Evolutionary conservation across 2,797 vertebrate genomes (phyloP).

Genomic region (Labeo calbasu): DNA sequence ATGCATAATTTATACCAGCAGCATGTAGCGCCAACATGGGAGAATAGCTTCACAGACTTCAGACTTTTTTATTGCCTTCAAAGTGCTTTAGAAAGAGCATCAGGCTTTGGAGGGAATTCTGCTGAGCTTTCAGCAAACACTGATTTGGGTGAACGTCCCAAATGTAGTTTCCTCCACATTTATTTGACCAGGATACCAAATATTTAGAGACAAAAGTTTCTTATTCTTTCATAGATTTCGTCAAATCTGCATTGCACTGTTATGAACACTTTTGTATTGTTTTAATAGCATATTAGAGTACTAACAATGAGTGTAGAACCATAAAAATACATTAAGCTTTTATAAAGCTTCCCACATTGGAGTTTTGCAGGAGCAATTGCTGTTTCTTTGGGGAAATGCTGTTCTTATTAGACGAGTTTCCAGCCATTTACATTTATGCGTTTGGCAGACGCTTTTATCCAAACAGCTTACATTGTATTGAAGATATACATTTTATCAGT

Average conservation of each 20-base stretch:
- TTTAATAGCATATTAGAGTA: background rate
- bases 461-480: background rate
- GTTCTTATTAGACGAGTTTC: background rate
- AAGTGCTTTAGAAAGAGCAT: slow-evolving; percentile 70
- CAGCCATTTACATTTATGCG: background rate
- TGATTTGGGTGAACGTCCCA: slow-evolving; percentile 49
- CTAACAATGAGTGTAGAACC: background rate
- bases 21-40: slow-evolving; percentile 70
- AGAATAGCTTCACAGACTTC: slow-evolving; percentile 72
- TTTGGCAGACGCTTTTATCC: background rate
- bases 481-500: background rate
- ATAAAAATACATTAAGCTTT: slow-evolving; percentile 24
- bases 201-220: slow-evolving; percentile 15
- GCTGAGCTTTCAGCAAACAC: slow-evolving; percentile 50
- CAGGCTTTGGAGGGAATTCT: slow-evolving; percentile 48
- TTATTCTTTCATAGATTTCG: slow-evolving; percentile 13
- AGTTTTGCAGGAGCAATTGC: background rate
- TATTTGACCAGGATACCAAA: slow-evolving; percentile 55
- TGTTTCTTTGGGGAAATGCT: background rate
- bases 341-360: slow-evolving; percentile 10
- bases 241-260: background rate
- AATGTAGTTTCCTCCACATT: slow-evolving; percentile 36
- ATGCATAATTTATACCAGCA: slow-evolving; percentile 84
- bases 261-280: slow-evolving; percentile 10
- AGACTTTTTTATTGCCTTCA: slow-evolving; percentile 73